Base-by-base conservation (phyloP, 2,888 invertebrate species). In the Lacanobia wlatinum region DNA sequence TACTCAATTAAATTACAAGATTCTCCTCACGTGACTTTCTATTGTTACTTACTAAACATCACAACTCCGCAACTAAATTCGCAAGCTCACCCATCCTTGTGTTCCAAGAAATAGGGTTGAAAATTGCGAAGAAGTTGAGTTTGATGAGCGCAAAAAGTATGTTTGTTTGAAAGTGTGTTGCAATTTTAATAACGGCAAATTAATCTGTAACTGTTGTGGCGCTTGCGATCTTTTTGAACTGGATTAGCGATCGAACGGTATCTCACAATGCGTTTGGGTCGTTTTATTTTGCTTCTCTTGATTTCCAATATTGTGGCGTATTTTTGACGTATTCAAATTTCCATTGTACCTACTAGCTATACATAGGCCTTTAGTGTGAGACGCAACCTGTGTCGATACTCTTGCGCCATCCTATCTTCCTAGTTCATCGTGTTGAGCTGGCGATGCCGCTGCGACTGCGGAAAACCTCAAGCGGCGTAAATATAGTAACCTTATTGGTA, bases 121-220 rank as follows among this genome's bases (percentile, higher is more conserved):
- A 48, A 70, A 18, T 83, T 23, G 43, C 21, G 3, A 48, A 46
- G 43, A 9, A n/a, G 18, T 18, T 18, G 0, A 46, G 66, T 77
- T 62, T 21, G 0, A 9, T 2, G 61, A 18, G 8, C 52, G 77
- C 38, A 73, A 67, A 76, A 56, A 40, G n/a, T 56, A 61, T 62
- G 5, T 66, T 56, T 53, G 76, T 67, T 76, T 65, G 70, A 75
- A 83, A 80, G 84, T 85, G 61, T 83, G 80, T 73, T 83, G 85
- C 87, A 80, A 85, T 85, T 87, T 85, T 85, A 85, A 87, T 87
- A 85, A 87, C 86, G 87, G 85, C 68, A 73, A 59, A 85, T 81
- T 85, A 78, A 87, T 83, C 34, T 76, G 65, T 81, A 87, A 85
- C 86, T 76, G 85, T 86, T 70, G 40, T 66, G 59, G 70, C 48